Conservation (phyloP, 2,113 vertebrate species). For the Heterochromis multidens region DNA sequence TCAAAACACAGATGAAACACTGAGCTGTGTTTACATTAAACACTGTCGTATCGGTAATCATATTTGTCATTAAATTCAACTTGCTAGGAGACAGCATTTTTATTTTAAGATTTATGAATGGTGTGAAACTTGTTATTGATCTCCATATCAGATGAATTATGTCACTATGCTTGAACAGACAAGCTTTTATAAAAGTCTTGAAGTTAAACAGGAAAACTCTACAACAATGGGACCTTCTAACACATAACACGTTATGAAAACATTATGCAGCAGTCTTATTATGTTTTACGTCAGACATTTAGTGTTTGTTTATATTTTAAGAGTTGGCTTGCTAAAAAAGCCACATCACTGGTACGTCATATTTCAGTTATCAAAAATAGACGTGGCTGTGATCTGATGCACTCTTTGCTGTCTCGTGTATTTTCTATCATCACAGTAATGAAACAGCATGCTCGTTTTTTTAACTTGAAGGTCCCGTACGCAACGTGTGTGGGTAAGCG, state of each 20-base stretch:
- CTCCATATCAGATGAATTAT: background rate
- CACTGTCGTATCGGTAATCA: background rate
- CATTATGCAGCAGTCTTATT: background rate
- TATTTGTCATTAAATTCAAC: conserved; percentile 22
- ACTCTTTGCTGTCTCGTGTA: background rate
- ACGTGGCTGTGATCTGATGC: background rate
- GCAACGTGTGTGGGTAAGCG: background rate
- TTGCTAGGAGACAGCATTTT: background rate
- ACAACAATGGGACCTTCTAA: conserved; percentile 20
- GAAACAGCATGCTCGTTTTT: background rate
- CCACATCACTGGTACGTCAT: background rate
- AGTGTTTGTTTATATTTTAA: conserved; percentile 23
- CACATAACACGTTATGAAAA: background rate
- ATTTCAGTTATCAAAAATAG: conserved; percentile 15
- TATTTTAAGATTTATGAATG: background rate
- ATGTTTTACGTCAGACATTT: background rate
- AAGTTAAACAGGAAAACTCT: background rate
- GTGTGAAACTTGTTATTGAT: background rate
- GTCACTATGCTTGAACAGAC: conserved; percentile 12
- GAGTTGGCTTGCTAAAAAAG: background rate
- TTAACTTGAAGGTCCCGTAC: background rate
- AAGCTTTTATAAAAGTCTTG: conserved; percentile 25
- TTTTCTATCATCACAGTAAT: background rate
- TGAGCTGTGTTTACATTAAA: conserved; percentile 49
- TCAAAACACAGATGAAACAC: background rate